phyloP scores from a whole-genome alignment of 2,888 invertebrate species.

The Eurytoma adleriae region DNA sequence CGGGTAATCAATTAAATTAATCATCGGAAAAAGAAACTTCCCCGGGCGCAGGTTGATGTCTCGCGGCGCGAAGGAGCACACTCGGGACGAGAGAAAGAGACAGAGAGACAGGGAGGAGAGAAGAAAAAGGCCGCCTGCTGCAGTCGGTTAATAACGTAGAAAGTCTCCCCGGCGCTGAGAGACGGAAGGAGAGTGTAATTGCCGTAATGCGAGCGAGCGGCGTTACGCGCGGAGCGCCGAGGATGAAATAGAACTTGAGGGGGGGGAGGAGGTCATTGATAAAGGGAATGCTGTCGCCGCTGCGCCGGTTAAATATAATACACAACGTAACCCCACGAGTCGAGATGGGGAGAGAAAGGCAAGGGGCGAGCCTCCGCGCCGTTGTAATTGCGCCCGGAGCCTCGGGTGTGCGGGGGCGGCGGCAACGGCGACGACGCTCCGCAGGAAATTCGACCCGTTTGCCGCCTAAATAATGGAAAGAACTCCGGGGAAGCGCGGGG shows the following conservation, averaged over 20 bases:
- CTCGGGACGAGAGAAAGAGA: neutral
- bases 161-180: constrained; percentile 25
- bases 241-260: constrained; percentile 33
- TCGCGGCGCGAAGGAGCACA: neutral
- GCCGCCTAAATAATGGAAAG: no score
- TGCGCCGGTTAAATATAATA: constrained; percentile 31
- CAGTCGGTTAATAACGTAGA: constrained; percentile 39
- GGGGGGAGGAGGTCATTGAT: constrained; percentile 40
- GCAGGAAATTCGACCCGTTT: no score
- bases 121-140: neutral
- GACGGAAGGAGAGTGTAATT: constrained; percentile 51
- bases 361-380: neutral
- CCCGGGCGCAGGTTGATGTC: no score
- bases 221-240: neutral
- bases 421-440: no score
- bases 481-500: no score
- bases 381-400: no score
- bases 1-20: no score
- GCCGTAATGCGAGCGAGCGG: constrained; percentile 38
- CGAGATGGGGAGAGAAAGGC: neutral
- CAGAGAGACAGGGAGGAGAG: neutral
- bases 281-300: constrained; percentile 24
- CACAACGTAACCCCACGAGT: neutral
- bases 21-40: no score
- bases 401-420: no score